Percentiles rank a stretch among this genome's conserved stretches.
Evolutionary conservation across 2,888 invertebrate species (phyloP).

Genomic region (Philonicus albiceps): DNA sequence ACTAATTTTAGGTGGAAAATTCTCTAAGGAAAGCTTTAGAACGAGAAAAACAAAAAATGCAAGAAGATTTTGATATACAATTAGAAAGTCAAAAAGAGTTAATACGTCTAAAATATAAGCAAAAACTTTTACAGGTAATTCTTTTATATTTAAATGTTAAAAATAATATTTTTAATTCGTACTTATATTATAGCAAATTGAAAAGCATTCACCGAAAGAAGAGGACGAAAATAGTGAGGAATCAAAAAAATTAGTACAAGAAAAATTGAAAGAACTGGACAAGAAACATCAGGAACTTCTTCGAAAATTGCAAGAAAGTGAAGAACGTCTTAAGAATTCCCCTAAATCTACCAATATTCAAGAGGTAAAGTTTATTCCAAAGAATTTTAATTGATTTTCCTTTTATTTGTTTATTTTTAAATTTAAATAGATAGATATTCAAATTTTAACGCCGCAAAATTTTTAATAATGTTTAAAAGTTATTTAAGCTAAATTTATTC

Average conservation of each 20-base stretch:
- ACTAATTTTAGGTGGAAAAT: slow-evolving; percentile 53
- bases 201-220: slow-evolving; percentile 46
- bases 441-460: not conserved
- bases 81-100: slow-evolving; percentile 57
- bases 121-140: slow-evolving; percentile 56
- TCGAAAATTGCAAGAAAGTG: slow-evolving; percentile 53
- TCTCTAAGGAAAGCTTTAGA: slow-evolving; percentile 56
- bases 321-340: slow-evolving; percentile 22
- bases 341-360: not conserved
- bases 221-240: slow-evolving; percentile 49
- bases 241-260: slow-evolving; percentile 55
- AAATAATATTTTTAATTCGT: not conserved
- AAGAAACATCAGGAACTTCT: slow-evolving; percentile 54
- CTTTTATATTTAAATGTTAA: not conserved
- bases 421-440: not conserved
- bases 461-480: too few relatives aligned
- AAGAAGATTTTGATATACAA: slow-evolving; percentile 55
- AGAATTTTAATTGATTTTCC: not conserved
- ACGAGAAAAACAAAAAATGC: slow-evolving; percentile 55
- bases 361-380: not conserved
- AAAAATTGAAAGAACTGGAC: slow-evolving; percentile 56
- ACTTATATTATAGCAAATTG: not conserved
- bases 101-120: slow-evolving; percentile 55
- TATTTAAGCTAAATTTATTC: too few relatives aligned
- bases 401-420: not conserved